phyloP scores from a whole-genome alignment of 2,113 vertebrate species.

The Aleadryas rufinucha region DNA sequence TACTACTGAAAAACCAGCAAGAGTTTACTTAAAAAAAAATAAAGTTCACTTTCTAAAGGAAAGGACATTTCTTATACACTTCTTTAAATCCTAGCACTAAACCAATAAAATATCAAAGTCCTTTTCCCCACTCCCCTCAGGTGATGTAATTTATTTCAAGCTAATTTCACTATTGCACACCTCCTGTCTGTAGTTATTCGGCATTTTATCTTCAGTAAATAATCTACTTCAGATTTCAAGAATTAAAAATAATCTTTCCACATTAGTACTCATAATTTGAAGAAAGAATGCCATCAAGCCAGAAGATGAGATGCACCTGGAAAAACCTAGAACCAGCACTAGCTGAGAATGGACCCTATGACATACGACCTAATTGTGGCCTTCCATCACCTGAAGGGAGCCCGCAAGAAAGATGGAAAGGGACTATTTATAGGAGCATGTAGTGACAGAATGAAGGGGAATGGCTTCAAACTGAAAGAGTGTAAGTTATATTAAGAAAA shows the following conservation, averaged over 20 bases:
- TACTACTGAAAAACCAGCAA: neutral
- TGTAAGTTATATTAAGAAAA: neutral
- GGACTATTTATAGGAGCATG: neutral
- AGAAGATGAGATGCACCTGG: neutral
- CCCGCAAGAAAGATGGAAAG: neutral
- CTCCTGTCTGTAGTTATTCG: neutral
- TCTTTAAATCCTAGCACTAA: neutral
- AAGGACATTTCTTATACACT: neutral
- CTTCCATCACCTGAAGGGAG: neutral
- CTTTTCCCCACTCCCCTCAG: neutral
- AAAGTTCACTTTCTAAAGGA: neutral
- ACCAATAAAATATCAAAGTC: neutral
- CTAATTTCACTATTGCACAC: neutral
- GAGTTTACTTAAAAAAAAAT: neutral
- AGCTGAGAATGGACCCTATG: neutral
- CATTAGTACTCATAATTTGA: neutral
- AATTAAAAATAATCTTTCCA: neutral
- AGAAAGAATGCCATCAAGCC: neutral
- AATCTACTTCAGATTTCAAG: neutral
- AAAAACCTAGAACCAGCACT: neutral
- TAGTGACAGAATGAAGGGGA: neutral
- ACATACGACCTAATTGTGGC: neutral
- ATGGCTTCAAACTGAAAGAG: neutral
- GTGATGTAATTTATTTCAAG: neutral
- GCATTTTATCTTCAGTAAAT: neutral